These are phyloP conservation scores for human DNA, from an alignment of 2,113 vertebrate species.

Conservation along the genomic window DNA sequence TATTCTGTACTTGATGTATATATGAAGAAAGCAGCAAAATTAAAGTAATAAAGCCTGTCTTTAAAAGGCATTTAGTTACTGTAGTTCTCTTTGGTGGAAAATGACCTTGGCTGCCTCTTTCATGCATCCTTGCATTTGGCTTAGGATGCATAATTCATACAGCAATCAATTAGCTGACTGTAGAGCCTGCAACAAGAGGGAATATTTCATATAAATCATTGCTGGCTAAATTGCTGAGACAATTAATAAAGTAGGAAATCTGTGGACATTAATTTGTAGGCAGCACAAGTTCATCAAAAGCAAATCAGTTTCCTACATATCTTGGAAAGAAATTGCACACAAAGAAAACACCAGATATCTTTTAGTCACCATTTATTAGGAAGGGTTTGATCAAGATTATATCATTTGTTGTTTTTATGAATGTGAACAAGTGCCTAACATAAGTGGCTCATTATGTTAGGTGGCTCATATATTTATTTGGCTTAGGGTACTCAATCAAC, in stretches of 20 bases:
- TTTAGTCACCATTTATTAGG: constrained; percentile 49
- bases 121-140: constrained; percentile 54
- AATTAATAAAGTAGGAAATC: constrained; percentile 72
- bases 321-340: constrained; percentile 37
- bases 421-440: constrained; percentile 14
- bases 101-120: constrained; percentile 70
- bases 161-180: constrained; percentile 73
- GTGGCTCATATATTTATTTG: constrained; percentile 5
- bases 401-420: constrained; percentile 63
- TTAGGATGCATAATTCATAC: constrained; percentile 75
- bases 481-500: constrained; percentile 21
- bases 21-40: constrained; percentile 49
- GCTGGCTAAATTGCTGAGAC: constrained; percentile 57
- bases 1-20: not conserved
- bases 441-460: constrained; percentile 20
- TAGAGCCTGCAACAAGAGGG: constrained; percentile 51
- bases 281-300: constrained; percentile 66
- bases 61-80: constrained; percentile 24
- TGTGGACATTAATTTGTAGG: constrained; percentile 60
- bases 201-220: constrained; percentile 74
- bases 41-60: constrained; percentile 35
- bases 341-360: constrained; percentile 44
- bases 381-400: constrained; percentile 47
- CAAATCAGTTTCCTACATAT: constrained; percentile 53
- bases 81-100: not conserved